These are phyloP conservation scores for Amphipoea lucens DNA, from an alignment of 2,888 invertebrate species.

Conservation along the genomic window DNA sequence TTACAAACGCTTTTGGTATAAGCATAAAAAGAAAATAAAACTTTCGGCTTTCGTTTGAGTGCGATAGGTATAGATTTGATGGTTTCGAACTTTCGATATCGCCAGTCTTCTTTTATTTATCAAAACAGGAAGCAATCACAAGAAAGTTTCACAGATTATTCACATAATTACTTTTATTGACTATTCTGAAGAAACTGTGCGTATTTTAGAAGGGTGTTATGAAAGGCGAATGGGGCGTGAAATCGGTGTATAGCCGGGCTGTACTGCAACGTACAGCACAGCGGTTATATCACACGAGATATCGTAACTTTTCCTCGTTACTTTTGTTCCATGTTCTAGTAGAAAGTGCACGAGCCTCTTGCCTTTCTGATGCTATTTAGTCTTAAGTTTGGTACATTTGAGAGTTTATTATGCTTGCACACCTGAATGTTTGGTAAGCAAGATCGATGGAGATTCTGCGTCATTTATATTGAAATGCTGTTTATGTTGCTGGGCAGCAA, in stretches of 20 bases:
- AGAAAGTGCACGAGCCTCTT: constrained; percentile 86
- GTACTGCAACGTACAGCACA: constrained; percentile 71
- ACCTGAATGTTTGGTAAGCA: constrained; percentile 38
- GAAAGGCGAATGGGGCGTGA: constrained; percentile 79
- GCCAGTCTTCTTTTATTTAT: constrained; percentile 33
- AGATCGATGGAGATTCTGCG: constrained; percentile 17
- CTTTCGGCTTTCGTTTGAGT: constrained; percentile 11
- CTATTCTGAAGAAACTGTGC: constrained; percentile 33
- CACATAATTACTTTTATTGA: constrained; percentile 24
- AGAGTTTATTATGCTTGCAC: constrained; percentile 39
- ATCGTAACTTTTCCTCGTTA: constrained; percentile 86
- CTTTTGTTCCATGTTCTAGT: constrained; percentile 82
- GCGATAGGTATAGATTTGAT: constrained; percentile 15
- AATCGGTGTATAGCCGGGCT: constrained; percentile 72
- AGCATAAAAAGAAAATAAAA: not conserved
- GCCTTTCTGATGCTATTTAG: constrained; percentile 84
- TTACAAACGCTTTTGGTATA: constrained; percentile 9
- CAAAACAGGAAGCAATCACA: constrained; percentile 39
- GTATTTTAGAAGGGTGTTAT: constrained; percentile 75
- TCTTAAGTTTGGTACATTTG: constrained; percentile 60
- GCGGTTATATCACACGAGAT: constrained; percentile 85
- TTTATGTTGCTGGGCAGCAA: constrained; percentile 1
- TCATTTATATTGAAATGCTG: constrained; percentile 6
- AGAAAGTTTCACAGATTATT: constrained; percentile 41
- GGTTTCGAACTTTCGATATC: constrained; percentile 39